These are phyloP conservation scores for Pseudeuparius sepicola DNA, from an alignment of 2,888 invertebrate species.

Conservation along the genomic window DNA sequence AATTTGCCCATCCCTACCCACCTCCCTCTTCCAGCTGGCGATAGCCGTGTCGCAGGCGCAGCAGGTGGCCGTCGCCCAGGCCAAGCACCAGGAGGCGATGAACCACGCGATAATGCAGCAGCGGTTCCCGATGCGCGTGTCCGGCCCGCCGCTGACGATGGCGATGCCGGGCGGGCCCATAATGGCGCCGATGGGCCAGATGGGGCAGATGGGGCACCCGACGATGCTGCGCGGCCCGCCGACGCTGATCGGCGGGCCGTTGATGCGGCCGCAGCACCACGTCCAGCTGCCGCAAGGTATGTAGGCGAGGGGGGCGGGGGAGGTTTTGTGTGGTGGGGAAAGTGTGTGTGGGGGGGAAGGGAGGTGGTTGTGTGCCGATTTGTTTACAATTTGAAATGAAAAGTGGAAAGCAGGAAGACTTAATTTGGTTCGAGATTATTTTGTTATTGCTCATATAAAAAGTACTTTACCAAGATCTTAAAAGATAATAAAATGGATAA, in stretches of 20 bases:
- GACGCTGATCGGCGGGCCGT: constrained; percentile 46
- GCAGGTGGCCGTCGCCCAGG: constrained; percentile 40
- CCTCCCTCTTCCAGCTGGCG: constrained; percentile 37
- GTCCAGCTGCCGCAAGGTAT: constrained; percentile 55
- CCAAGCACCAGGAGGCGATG: constrained; percentile 37
- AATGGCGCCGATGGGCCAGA: constrained; percentile 37
- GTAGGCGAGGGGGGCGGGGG: constrained; percentile 27
- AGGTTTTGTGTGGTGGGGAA: no score
- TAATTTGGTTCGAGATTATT: no score
- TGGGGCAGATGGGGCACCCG: no score
- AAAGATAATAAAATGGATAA: no score
- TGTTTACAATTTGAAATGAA: no score
- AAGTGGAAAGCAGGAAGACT: no score
- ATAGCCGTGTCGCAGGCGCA: constrained; percentile 43
- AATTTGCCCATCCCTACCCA: no score
- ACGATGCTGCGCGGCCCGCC: constrained; percentile 42
- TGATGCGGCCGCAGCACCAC: constrained; percentile 55
- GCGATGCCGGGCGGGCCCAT: constrained; percentile 44
- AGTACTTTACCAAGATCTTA: no score
- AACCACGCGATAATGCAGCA: constrained; percentile 39
- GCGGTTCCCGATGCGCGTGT: constrained; percentile 41
- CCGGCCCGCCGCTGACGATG: constrained; percentile 38
- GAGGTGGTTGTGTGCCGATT: no score
- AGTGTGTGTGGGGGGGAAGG: no score
- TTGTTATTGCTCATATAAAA: no score